Base-by-base conservation (phyloP, 1,140 invertebrate genomes). In the Heliothis virescens region DNA sequence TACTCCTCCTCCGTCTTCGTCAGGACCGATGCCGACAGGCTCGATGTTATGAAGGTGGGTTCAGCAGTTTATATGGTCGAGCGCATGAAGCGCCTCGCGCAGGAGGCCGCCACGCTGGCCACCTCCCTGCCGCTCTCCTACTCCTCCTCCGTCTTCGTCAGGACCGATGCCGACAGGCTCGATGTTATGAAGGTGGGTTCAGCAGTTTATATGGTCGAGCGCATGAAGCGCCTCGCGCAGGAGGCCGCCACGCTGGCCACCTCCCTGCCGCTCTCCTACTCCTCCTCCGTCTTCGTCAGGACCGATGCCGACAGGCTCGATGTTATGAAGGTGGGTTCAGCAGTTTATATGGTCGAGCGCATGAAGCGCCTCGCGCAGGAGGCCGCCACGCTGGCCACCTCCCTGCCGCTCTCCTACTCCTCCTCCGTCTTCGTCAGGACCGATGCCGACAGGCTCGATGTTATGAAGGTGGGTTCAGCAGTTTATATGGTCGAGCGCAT, bases 401-500 rank as follows among this genome's bases (percentile, higher is more conserved):
- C 98, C 69, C 95, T 99, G 81, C 99, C 99, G 72, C 96, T 99
- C 18, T 99, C 98, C 21, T 98, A 97, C 86, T 98, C 98, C 90
- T 99, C 98, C 89, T 98, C 98, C 83, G 98, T 99, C 62, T 99
- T 99, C 96, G 98, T 99, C 69, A 96, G 99, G 82, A 99, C 98
- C 95, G 99, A 99, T 95, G 97, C 98, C 73, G 98, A 99, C 91
- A 96, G 98, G 83, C 95, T 99, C 62, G 98, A 99, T 93, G 96
- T 99, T 78, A 99, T 99, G 98, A 99, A 99, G 96, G 98, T 98
- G n/a, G n/a, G n/a, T n/a, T n/a, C n/a, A n/a, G n/a, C n/a, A n/a
- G n/a, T n/a, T n/a, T n/a, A n/a, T n/a, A n/a, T n/a, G n/a, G n/a
- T n/a, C n/a, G n/a, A n/a, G 11, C 96, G 99, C 80, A 97, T 99